Evolutionary conservation across 2,113 vertebrate species (phyloP), one percentile per base, ranked within the genome.

Genomic region (Apodemus sylvaticus): DNA sequence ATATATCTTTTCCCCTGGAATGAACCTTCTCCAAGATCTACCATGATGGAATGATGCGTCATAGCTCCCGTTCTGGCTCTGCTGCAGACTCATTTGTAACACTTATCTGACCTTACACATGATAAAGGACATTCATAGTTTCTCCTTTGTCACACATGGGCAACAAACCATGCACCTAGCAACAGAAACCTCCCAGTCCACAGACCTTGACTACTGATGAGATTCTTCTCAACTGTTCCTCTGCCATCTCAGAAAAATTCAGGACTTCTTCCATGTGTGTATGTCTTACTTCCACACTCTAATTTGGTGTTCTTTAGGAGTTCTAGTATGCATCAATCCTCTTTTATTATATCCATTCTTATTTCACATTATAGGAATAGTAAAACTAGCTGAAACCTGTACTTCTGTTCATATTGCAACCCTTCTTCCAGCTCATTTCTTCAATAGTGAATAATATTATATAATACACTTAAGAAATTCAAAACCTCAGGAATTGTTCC

Each of bases 21-120:
- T 10, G n/a, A 90, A 66, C 60, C 34, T 95, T 55, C 77, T 88
- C 29, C 45, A n/a, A 62, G 13, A 93, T 53, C 83, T 87, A 96
- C 39, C 68, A 94, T 73, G 20, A 74, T 62, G 3, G n/a, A 82
- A 74, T 68, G 48, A 12, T 83, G 55, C 64, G 6, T 11, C 53
- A 82, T 22, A 36, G 66, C 39, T 29, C 62, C 12, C 19, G 53
- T 22, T 78, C 19, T 19, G 11, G 48, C 66, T 42, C 26, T 45
- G 62, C 8, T 86, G 19, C 2, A 51, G 58, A 48, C 10, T 78
- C 31, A 24, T 58, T 55, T 13, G 5, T n/a, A 77, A 16, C 16
- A 19, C 7, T 3, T 2, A 7, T 77, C 48, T 78, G 22, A 71
- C 53, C 86, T 10, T 22, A 86, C 12, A 53, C 60, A 66, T 36